Base-by-base conservation (phyloP, 2,113 vertebrate genomes). In the Muscicapa adusta region DNA sequence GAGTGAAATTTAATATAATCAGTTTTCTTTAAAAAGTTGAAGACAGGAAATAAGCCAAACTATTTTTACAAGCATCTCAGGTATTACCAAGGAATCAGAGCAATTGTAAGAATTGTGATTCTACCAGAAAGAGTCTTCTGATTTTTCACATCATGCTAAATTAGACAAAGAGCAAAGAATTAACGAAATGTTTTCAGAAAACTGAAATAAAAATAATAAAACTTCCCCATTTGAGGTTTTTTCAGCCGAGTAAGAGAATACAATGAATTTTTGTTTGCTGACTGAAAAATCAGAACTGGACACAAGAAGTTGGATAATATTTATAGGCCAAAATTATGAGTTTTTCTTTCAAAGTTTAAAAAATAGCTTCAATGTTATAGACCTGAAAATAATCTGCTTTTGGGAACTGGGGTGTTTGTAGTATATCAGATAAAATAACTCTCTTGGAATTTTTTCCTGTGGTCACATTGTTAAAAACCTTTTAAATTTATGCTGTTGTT, bases 401-500 rank as follows among this genome's bases (percentile, higher is more conserved):
- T 23, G 61, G 47, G 40, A 93, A n/a, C 5, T 6, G 45, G 29
- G 11, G 5, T 88, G 38, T 91, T 91, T 91, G 42, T 65, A 83
- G 67, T 66, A 42, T 45, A 70, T 53, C 19, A 82, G 68, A 78
- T 87, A 72, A 88, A 93, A 72, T 40, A 12, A 7, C 20, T 73
- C 20, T 42, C 54, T 86, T 8, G 25, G 26, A 50, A 81, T 76
- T 72, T 67, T 74, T 62, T 54, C 36, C 47, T 45, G 63, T 76
- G 88, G 79, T 76, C 58, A 40, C 53, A 72, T 83, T 90, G 82
- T 83, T 95, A 80, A 94, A 93, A 88, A 88, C 78, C 75, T 88
- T 95, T 83, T 70, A 80, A 85, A 94, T 94, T 85, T 76, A 88
- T 93, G 74, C 29, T 58, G n/a, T 73, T 91, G 34, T 79, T 93